Evolutionary conservation across 2,888 invertebrate species (phyloP), one percentile per base, ranked within the genome.

Genomic region (Icerya purchasi): DNA sequence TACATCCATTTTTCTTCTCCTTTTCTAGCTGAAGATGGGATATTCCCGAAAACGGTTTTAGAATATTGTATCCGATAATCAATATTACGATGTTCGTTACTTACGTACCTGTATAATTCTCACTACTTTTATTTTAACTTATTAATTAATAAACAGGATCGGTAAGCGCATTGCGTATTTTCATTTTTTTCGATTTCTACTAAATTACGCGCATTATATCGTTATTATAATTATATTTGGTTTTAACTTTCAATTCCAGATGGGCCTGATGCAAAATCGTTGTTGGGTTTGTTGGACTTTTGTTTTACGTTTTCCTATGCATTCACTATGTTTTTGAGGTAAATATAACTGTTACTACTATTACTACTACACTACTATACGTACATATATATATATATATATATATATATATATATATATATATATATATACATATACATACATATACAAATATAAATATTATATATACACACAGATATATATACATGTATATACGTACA

Each of bases 301-400:
- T 83, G 91, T 0, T 96, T 92, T 71, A 76, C 96, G 0, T 89
- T 94, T 72, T 80, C 86, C 0, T 96, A 96, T 70, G 94, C 94
- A 0, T 78, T 80, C 59, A 86, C 91, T 63, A 96, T 96, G 96
- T 96, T 94, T 71, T 65, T 77, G 65, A 80, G 79, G 80, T 80
- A 36, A 36, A 36, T 5, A 36, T 36, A 5, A 36, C 14, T 14
- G 14, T 36, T 36, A 8, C 14, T 8, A 8, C 14, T 36, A 36
- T 36, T 36, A 36, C 36, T 36, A 8, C 14, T 36, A 36, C 14
- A 36, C 14, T 8, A 8, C 5, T 36, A 36, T 36, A 36, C 36
- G 14, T 8, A 36, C 36, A 36, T 14, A 14, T 14, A 36, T 14
- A 36, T 14, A 36, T 14, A 36, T 14, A 36, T 14, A 36, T 36